Base-by-base conservation (phyloP, 2,888 invertebrate species). In the Plebejus anna region DNA sequence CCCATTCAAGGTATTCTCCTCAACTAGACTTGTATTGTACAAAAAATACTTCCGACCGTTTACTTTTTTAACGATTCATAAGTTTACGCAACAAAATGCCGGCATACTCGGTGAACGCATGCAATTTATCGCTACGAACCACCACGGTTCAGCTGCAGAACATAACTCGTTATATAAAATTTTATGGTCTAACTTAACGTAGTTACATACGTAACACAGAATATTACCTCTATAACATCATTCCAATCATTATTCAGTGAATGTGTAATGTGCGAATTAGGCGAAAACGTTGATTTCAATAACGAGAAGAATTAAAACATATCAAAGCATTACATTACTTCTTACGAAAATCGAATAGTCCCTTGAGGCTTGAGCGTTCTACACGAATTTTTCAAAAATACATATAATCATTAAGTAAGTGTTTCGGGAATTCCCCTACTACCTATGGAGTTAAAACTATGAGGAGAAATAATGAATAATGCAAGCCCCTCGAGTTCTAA, bases 61-160 rank as follows among this genome's bases (percentile, higher is more conserved):
- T 28, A 70, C 38, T 61, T 70, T 70, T 36, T 70, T 36, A 36
- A 70, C 28, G 7, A 32, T 38, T 70, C 70, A 38, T 38, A 38
- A 70, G 38, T 38, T 70, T 70, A 70, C 70, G 70, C 70, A 70
- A 70, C 70, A 16, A 36, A 70, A 38, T 36, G n/a, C 36, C 38
- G 38, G 70, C 36, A 38, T 38, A 38, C 9, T 16, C 38, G 28
- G 13, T 70, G 32, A 70, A 38, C 16, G 38, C 36, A 70, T 38
- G 38, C 42, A 72, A 72, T 72, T 72, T 72, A 72, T 72, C 72
- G 72, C 47, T 47, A 72, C 28, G 72, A 22, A 42, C 42, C 70
- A 38, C 42, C 38, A 38, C 71, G 71, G 47, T 71, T 71, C 71
- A 71, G 47, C 72, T 51, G 72, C 72, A 72, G 22, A 51, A 47